Conservation (phyloP, 2,888 invertebrate genomes). For the Plemyria rubiginata region DNA sequence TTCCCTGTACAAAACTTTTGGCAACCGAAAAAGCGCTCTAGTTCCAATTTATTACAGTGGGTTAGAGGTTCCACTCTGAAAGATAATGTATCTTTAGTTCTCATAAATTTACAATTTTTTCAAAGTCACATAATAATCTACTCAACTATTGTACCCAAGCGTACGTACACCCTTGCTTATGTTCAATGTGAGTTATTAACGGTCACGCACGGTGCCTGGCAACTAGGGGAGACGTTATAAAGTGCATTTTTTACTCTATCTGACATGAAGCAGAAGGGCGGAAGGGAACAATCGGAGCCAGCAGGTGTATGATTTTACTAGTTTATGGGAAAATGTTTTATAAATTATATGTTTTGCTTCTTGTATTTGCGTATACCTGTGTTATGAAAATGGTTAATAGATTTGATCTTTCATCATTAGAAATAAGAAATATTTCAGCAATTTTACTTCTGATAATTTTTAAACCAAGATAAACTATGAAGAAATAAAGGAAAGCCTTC, state of each 20-base stretch:
- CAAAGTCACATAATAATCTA: slow-evolving; percentile 20
- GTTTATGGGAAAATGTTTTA: slow-evolving; percentile 8
- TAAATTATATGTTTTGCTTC: too few relatives aligned
- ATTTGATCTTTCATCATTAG: too few relatives aligned
- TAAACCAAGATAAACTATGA: background rate
- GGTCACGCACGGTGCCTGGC: slow-evolving; percentile 36
- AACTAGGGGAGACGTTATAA: slow-evolving; percentile 41
- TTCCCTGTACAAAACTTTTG: too few relatives aligned
- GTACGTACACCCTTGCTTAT: slow-evolving; percentile 13
- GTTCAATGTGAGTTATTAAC: slow-evolving; percentile 20
- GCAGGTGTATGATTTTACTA: slow-evolving; percentile 49
- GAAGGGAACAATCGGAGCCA: slow-evolving; percentile 57
- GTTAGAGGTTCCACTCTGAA: background rate
- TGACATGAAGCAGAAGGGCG: slow-evolving; percentile 48
- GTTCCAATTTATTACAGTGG: too few relatives aligned
- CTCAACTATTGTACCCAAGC: slow-evolving; percentile 11
- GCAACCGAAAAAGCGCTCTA: too few relatives aligned
- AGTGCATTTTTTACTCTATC: slow-evolving; percentile 42
- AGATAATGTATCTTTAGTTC: background rate
- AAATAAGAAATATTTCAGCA: too few relatives aligned
- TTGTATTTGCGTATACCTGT: too few relatives aligned
- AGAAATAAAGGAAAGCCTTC: background rate
- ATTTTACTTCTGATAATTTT: too few relatives aligned
- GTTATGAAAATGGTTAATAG: too few relatives aligned
- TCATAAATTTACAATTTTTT: slow-evolving; percentile 6